phyloP scores from a whole-genome alignment of 2,113 vertebrate species.

The Ammodytes dubius region DNA sequence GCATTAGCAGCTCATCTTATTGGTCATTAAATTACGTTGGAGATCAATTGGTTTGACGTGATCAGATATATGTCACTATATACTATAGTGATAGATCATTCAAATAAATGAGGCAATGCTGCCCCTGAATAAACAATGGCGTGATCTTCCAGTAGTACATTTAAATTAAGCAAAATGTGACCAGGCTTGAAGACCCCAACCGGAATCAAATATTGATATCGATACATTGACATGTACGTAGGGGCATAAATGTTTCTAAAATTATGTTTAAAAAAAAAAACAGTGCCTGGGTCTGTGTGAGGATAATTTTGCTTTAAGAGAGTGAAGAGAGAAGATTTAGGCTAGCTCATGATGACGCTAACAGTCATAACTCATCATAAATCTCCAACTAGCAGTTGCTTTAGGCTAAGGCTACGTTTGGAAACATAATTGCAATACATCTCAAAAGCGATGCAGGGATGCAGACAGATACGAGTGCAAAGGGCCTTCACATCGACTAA shows the following conservation, averaged over 20 bases:
- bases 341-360: not conserved
- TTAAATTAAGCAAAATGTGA: not conserved
- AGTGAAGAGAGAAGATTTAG: not conserved
- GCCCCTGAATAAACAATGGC: not conserved
- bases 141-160: not conserved
- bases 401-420: not conserved
- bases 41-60: not conserved
- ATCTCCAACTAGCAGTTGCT: constrained; percentile 6
- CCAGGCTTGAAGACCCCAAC: not conserved
- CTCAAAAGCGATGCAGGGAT: not conserved
- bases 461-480: not conserved
- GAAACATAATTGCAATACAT: not conserved
- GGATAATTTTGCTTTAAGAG: not conserved
- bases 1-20: not conserved
- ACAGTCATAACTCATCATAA: not conserved
- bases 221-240: too few relatives aligned
- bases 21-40: not conserved
- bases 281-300: not conserved
- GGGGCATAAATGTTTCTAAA: too few relatives aligned
- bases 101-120: not conserved
- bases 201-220: constrained; percentile 2
- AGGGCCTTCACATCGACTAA: not conserved
- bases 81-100: not conserved
- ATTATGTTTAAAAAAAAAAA: not conserved
- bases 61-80: not conserved